Conservation (phyloP, 2,888 invertebrate genomes). For the Macaria liturata region DNA sequence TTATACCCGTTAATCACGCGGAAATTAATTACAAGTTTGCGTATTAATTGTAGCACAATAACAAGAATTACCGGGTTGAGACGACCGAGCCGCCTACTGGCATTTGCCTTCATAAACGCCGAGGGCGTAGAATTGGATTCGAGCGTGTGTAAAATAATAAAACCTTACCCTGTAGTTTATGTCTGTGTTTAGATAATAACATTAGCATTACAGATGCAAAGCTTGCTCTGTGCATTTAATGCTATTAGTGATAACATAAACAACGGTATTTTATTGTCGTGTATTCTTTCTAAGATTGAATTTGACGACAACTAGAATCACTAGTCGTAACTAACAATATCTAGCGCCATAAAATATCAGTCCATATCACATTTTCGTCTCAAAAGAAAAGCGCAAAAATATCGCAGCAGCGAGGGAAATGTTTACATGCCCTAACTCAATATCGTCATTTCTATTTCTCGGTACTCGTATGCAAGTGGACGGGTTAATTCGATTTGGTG, state of each 20-base stretch:
- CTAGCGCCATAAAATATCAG: constrained; percentile 11
- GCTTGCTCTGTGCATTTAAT: too few species aligned
- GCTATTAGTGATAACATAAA: too few species aligned
- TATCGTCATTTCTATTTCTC: constrained; percentile 77
- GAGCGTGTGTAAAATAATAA: too few species aligned
- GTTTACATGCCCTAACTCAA: constrained; percentile 71
- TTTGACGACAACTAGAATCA: background rate
- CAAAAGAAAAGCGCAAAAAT: constrained; percentile 35
- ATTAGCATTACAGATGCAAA: too few species aligned
- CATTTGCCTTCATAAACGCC: constrained; percentile 3
- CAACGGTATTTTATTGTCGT: too few species aligned
- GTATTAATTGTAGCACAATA: constrained; percentile 81
- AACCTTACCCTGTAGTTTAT: too few species aligned
- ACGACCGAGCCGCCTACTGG: constrained; percentile 38
- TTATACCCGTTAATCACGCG: constrained; percentile 81
- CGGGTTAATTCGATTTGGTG: constrained; percentile 82
- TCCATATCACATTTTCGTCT: constrained; percentile 11
- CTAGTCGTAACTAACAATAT: constrained; percentile 7
- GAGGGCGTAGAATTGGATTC: too few species aligned
- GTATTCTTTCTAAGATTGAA: too few species aligned
- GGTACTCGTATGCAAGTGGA: constrained; percentile 81
- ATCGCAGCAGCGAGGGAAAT: constrained; percentile 60
- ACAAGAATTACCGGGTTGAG: constrained; percentile 67
- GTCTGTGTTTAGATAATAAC: too few species aligned
- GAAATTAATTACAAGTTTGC: constrained; percentile 83